phyloP scores from a whole-genome alignment of 2,888 invertebrate species.

The Drosophila anomalata region DNA sequence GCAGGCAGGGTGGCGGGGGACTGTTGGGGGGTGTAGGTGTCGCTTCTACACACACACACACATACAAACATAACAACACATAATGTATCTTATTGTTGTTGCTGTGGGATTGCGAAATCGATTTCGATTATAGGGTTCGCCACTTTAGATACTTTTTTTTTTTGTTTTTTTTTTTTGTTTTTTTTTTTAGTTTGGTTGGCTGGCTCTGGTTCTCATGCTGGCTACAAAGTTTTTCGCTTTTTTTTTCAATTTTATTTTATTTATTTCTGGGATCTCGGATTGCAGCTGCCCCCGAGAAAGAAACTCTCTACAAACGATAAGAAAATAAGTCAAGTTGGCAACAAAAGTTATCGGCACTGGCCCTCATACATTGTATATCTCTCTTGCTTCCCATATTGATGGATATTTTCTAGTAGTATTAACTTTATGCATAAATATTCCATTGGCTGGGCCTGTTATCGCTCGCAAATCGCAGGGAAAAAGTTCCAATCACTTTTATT shows the following conservation, averaged over 20 bases:
- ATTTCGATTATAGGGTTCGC: conserved; percentile 52
- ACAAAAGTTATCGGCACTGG: conserved; percentile 19
- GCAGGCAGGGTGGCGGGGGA: neutral
- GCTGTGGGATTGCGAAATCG: conserved; percentile 57
- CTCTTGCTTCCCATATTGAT: conserved; percentile 13
- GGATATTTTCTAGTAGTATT: conserved; percentile 23
- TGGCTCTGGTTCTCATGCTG: conserved; percentile 20
- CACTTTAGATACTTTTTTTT: conserved; percentile 32
- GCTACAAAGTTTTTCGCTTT: conserved; percentile 18
- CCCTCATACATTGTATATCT: conserved; percentile 7
- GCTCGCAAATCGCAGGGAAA: conserved; percentile 60
- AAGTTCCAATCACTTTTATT: conserved; percentile 77
- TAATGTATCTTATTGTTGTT: conserved; percentile 23
- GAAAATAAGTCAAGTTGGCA: conserved; percentile 37
- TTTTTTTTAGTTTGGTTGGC: conserved; percentile 18
- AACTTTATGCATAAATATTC: conserved; percentile 39
- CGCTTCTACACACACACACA: conserved; percentile 14
- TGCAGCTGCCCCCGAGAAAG: conserved; percentile 25
- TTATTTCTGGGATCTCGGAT: conserved; percentile 29
- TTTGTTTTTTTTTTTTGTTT: neutral
- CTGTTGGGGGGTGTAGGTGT: conserved; percentile 19
- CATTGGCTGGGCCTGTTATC: conserved; percentile 47
- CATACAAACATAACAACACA: neutral
- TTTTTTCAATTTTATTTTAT: neutral
- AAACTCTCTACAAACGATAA: conserved; percentile 25